Evolutionary conservation across 2,888 invertebrate species (phyloP).

Genomic region (Polietes domitor): DNA sequence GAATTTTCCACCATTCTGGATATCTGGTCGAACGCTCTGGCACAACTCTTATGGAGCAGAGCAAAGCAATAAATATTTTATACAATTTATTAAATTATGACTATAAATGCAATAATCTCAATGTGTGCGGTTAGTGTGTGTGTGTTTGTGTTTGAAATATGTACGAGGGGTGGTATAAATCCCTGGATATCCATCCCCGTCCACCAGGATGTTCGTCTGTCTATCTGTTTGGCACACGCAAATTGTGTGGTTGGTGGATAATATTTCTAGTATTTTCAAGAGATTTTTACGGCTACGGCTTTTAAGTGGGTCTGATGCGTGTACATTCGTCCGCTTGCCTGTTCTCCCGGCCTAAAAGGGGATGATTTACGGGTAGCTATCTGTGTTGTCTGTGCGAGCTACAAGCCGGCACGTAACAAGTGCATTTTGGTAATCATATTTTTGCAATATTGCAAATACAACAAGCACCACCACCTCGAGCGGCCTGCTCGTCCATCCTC

Average conservation of each 20-base stretch:
- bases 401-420: constrained; percentile 54
- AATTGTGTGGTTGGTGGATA: constrained; percentile 60
- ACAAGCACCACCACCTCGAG: background rate
- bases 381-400: background rate
- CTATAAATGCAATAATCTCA: constrained; percentile 52
- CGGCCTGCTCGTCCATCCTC: background rate
- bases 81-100: constrained; percentile 71
- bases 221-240: constrained; percentile 44
- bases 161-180: background rate
- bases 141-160: constrained; percentile 40
- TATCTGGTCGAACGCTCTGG: constrained; percentile 24
- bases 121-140: constrained; percentile 46
- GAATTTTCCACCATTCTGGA: constrained; percentile 61
- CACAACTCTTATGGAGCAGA: constrained; percentile 15
- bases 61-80: constrained; percentile 70
- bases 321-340: background rate
- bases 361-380: constrained; percentile 26
- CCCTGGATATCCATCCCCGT: constrained; percentile 14
- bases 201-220: background rate
- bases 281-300: constrained; percentile 33
- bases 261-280: constrained; percentile 36
- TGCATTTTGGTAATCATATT: constrained; percentile 59
- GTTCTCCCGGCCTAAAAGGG: background rate
- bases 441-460: constrained; percentile 64
- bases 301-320: constrained; percentile 34